Base-by-base conservation (phyloP, 2,113 vertebrate genomes). In the Phoenicopterus ruber region DNA sequence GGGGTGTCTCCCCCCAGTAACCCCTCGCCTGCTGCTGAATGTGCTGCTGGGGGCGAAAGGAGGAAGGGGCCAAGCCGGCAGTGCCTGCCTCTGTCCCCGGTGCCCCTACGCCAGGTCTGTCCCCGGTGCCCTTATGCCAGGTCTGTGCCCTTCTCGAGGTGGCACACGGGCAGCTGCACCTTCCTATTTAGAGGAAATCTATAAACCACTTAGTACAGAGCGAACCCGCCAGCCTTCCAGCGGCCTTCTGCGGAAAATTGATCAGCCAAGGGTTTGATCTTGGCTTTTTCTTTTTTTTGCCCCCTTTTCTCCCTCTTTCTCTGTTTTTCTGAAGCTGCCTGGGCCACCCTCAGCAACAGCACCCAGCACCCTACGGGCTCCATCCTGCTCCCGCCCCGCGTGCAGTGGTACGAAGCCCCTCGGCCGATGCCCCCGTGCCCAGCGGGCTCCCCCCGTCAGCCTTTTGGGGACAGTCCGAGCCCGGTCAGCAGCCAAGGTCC, bases 151-250 rank as follows among this genome's bases (percentile, higher is more conserved):
- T 74, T 22, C 88, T 57, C 12, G 0, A 3, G 3, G 24, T 26
- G 46, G 11, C 5, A 22, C 52, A 5, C 16, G 2, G 0, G 44
- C 49, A 55, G 34, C 80, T 46, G 36, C 88, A 29, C 44, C 47
- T 15, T 62, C 71, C 83, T 86, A 38, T 86, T 97, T 93, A 96
- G 74, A 92, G 84, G 83, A 88, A 92, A 97, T 96, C 96, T 70
- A 97, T 96, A 96, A 97, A 95, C 29, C 92, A 77, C 88, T 81
- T 3, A 88, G 91, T 17, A 73, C 91, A 95, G 89, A 63, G 63
- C 0, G 46, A 91, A 58, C 70, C 77, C 28, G 34, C 40, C 20
- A 9, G 73, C 38, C 52, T 86, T 73, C 46, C 84, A 24, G 42
- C 2, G 5, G 28, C 78, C 86, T 88, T 63, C 86, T 94, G 89